Base-by-base conservation (phyloP, 2,113 vertebrate genomes). In the Poeciliopsis retropinna region DNA sequence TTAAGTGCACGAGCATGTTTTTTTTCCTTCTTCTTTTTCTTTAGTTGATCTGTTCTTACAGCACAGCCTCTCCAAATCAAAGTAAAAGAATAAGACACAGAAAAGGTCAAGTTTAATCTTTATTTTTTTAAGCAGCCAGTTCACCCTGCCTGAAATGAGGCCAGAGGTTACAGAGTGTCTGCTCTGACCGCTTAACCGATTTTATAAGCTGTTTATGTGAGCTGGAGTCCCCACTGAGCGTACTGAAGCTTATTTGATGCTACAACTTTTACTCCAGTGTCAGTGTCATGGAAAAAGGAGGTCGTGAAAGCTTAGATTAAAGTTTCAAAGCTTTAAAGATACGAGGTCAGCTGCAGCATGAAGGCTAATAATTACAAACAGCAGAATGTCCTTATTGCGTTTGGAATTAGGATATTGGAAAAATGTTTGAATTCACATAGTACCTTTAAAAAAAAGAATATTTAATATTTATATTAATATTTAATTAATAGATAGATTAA, bases 31-130 rank as follows among this genome's bases (percentile, higher is more conserved):
- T 76, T 84, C 72, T 71, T 15, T 3, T 80, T 65, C 73, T 81
- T 78, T 39, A 65, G 30, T 39, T 64, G 66, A 87, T 85, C 79
- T 61, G 81, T 88, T 73, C 80, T 78, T 75, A 83, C 63, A 70
- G 74, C 60, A 47, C 57, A 68, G 65, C 78, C 69, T 76, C 76
- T 78, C 67, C 29, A 47, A 47, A 47, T 19, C 15, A 47, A 47
- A 47, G 19, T 19, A 47, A 47, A 47, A 47, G 17, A 87, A 87
- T 63, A 80, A 84, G 67, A 73, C 29, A 27, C 57, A 44, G 25
- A 83, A 91, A 93, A 92, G 89, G 90, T 93, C 86, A 91, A 76
- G 76, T 88, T 92, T 92, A 88, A 91, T 93, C 88, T 80, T 60
- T 82, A 70, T 86, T 76, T 60, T 34, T 47, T 47, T 19, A 6